Evolutionary conservation across 2,113 vertebrate species (phyloP).

Genomic region (Perccottus glenii): DNA sequence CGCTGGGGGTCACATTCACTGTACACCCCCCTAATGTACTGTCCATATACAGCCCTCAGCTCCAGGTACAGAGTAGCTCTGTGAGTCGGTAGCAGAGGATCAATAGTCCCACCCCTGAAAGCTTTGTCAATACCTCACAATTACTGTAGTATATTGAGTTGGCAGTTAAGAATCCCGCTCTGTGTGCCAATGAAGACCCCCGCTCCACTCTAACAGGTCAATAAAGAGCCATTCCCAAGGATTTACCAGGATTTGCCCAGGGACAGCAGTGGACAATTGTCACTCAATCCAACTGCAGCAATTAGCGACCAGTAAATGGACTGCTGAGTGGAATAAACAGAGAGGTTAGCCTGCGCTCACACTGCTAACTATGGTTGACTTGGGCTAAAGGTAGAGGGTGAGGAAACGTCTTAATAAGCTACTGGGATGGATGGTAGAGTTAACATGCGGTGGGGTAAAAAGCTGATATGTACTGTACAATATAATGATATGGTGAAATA

Average conservation of each 20-base stretch:
- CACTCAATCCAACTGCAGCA: slow-evolving; percentile 52
- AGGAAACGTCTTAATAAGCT: background rate
- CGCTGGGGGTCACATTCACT: background rate
- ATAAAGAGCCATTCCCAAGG: slow-evolving; percentile 56
- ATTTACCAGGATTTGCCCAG: slow-evolving; percentile 49
- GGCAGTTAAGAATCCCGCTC: slow-evolving; percentile 35
- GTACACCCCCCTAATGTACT: background rate
- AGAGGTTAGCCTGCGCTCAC: background rate
- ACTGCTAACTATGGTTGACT: too few species aligned
- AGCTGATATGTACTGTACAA: too few species aligned
- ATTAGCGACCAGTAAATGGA: slow-evolving; percentile 48
- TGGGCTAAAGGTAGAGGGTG: background rate
- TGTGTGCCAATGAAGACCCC: background rate
- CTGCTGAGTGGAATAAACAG: slow-evolving; percentile 24
- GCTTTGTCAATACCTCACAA: slow-evolving; percentile 23
- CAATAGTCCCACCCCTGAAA: slow-evolving; percentile 35
- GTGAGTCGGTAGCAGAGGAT: slow-evolving; percentile 21
- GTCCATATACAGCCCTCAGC: background rate
- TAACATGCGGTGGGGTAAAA: too few species aligned
- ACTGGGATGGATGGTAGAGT: too few species aligned
- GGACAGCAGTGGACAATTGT: slow-evolving; percentile 48
- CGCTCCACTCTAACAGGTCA: slow-evolving; percentile 34
- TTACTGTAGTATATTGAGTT: slow-evolving; percentile 42
- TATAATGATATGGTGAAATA: too few species aligned
- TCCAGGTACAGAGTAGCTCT: background rate